phyloP scores from a whole-genome alignment of 2,113 vertebrate species.

The Trichechus manatus region DNA sequence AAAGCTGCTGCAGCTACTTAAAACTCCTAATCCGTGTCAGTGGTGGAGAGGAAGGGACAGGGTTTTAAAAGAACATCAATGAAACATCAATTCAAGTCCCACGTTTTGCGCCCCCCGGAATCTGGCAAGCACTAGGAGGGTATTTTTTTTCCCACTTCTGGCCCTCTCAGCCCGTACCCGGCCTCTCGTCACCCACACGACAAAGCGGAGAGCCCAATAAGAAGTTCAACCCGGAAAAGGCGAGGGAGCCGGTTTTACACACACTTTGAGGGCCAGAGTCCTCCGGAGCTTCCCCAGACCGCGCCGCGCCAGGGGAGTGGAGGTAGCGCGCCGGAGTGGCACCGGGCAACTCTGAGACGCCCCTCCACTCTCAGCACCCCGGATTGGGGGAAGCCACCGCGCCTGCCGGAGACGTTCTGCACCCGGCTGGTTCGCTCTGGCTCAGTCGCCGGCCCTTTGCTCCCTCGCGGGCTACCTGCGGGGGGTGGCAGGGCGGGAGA shows the following conservation, averaged over 20 bases:
- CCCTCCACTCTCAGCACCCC: not conserved
- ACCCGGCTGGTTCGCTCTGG: not conserved
- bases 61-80: slow-evolving; percentile 65
- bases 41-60: not conserved
- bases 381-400: not conserved
- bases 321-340: not conserved
- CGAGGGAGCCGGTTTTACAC: slow-evolving; percentile 39
- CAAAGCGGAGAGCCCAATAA: slow-evolving; percentile 71
- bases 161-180: not conserved
- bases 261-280: slow-evolving; percentile 58
- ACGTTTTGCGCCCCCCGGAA: slow-evolving; percentile 32
- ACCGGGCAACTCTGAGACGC: not conserved
- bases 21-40: slow-evolving; percentile 51
- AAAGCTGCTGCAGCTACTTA: slow-evolving; percentile 58
- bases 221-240: slow-evolving; percentile 76
- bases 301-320: not conserved
- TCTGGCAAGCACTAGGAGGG: slow-evolving; percentile 28
- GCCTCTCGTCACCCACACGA: slow-evolving; percentile 57
- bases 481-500: not conserved
- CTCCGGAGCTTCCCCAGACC: slow-evolving; percentile 30
- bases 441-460: not conserved
- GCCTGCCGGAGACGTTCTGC: not conserved
- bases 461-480: slow-evolving; percentile 56
- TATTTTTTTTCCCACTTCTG: not conserved
- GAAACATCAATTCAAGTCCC: slow-evolving; percentile 54